phyloP scores from a whole-genome alignment of 2,888 invertebrate genomes.

The Drymonia ruficornis region DNA sequence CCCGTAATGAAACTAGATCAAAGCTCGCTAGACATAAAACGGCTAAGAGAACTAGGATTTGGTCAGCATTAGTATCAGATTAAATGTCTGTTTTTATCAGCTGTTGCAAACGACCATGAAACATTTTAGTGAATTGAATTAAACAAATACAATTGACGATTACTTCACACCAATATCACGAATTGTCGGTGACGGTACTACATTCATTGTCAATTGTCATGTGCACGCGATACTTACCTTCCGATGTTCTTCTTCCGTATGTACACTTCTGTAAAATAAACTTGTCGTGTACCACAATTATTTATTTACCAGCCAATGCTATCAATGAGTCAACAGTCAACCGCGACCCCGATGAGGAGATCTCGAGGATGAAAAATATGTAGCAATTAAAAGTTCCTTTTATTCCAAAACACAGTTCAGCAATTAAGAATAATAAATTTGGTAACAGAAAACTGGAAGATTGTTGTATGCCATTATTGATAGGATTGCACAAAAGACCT shows the following conservation, averaged over 20 bases:
- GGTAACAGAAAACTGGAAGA: no score
- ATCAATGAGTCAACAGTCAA: no score
- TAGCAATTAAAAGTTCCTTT: no score
- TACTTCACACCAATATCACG: constrained; percentile 11
- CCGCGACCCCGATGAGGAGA: no score
- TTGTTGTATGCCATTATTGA: no score
- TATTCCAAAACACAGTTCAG: no score
- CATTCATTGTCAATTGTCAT: background rate
- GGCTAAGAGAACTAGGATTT: background rate
- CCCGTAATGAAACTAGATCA: constrained; percentile 8
- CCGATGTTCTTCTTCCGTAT: background rate
- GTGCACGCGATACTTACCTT: background rate
- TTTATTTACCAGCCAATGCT: no score
- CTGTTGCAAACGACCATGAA: constrained; percentile 32
- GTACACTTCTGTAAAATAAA: no score
- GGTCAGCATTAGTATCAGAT: background rate
- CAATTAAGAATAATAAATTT: background rate
- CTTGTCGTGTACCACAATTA: no score
- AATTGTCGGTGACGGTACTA: background rate
- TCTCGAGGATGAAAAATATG: no score
- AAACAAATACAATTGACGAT: constrained; percentile 22
- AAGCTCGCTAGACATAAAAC: background rate
- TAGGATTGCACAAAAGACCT: no score
- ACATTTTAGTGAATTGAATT: constrained; percentile 26
- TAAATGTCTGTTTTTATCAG: constrained; percentile 6